Base-by-base conservation (phyloP, 2,888 invertebrate species). In the Asteroscopus sphinx region DNA sequence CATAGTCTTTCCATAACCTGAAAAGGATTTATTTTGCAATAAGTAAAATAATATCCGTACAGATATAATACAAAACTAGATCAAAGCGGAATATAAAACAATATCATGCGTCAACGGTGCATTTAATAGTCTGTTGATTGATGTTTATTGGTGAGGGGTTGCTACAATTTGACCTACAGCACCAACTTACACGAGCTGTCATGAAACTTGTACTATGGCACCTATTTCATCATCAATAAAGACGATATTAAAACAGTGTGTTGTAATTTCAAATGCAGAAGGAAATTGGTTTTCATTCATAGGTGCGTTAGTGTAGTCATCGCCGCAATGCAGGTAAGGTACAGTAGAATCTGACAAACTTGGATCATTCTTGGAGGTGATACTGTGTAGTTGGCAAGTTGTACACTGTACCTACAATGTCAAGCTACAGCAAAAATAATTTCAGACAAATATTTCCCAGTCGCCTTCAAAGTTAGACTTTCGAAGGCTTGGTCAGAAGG, bases 111-210 rank as follows among this genome's bases (percentile, higher is more conserved):
- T 80, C 79, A 87, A 90, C 90, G 91, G 87, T 90, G 90, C 87
- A 88, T 88, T 85, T 89, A 89, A 89, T 88, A 85, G 83, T 79
- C 66, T 45, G 69, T 80, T 90, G 89, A 90, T 90, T 90, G 86
- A 90, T 90, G 89, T 88, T 83, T 88, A 89, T 88, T 88, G 81
- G 79, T 73, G 67, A 75, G 77, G 79, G 84, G 79, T 71, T 67
- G 63, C 69, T 76, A 77, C 73, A 69, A 75, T 76, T 77, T 71
- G 68, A 76, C 75, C 74, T 70, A 49, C 26, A 36, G 21, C 26
- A 66, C 53, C 13, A 63, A 44, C 53, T 51, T 64, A 64, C 46
- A 42, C 16, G 5, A 48, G 40, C 49, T 13, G 15, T 15, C 15
- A 11, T 3, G 13, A 39, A 60, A 55, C 32, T 42, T n/a, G 5